Base-by-base conservation (phyloP, 1,140 invertebrate genomes). In the Ephestia elutella region DNA sequence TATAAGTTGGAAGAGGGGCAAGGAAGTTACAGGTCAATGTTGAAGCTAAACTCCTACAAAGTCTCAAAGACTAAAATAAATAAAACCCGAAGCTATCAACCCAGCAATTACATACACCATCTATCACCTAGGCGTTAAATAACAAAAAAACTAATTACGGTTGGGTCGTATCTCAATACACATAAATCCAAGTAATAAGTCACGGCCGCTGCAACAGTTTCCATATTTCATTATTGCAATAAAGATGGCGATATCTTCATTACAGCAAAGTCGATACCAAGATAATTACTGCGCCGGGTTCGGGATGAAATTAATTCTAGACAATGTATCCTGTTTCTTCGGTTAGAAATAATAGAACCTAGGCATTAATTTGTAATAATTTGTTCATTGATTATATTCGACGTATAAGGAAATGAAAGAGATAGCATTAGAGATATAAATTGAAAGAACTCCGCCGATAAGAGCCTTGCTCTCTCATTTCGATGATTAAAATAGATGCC, bases 191-290 rank as follows among this genome's bases (percentile, higher is more conserved):
- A 49, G 62, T 55, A 63, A 65, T 76, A 76, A 73, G 71, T 73
- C 66, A 63, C 59, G 51, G 53, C 15, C 57, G 59, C 58, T 65
- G 58, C 61, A 67, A 72, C 57, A 68, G 73, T 70, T 75, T 78
- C 71, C 73, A 80, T 71, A 78, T 74, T 78, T 73, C 67, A 77
- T 72, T 68, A 77, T 71, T 72, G 73, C 73, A 78, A 78, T 78
- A 75, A 75, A 78, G 69, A 66, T 70, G 70, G 60, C 69, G 72
- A 80, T 80, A 82, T 80, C 75, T 80, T 82, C 77, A 80, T 82
- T 79, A 79, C 75, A 61, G 63, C 62, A 67, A 65, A 70, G 77
- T 80, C 71, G 74, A 74, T 72, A 74, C 75, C 61, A 64, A 66
- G 70, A 76, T 82, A 79, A 79, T 82, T 79, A 80, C 66, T 57